These are phyloP conservation scores for Calameuta pallipes DNA, from an alignment of 2,888 invertebrate species.

Conservation along the genomic window DNA sequence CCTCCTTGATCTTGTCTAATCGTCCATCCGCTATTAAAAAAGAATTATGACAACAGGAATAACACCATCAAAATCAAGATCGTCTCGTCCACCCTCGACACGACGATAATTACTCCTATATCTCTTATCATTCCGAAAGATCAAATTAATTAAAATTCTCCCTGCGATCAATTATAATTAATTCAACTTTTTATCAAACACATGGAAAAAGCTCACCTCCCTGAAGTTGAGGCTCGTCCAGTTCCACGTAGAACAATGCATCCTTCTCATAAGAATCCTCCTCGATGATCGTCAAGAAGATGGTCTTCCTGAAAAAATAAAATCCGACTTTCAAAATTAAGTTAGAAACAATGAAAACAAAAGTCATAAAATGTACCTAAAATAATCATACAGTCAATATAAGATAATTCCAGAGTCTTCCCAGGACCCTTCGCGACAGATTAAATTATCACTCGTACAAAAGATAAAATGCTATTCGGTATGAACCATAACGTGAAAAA, in stretches of 20 bases:
- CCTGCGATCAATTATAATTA: neutral
- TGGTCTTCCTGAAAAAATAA: constrained; percentile 82
- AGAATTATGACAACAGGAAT: neutral
- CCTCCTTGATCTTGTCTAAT: neutral
- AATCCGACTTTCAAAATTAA: constrained; percentile 20
- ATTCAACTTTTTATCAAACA: neutral
- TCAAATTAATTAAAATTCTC: neutral
- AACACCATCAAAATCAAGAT: neutral
- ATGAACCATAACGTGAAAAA: neutral
- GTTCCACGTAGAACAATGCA: constrained; percentile 90
- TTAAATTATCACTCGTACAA: neutral
- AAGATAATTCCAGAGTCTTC: neutral
- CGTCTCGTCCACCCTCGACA: neutral
- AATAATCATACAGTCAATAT: neutral
- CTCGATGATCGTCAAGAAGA: constrained; percentile 89
- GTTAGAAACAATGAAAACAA: constrained; percentile 10
- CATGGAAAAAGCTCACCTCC: constrained; percentile 76
- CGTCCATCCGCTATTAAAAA: neutral
- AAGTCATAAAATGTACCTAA: neutral
- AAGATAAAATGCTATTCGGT: neutral
- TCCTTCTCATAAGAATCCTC: constrained; percentile 99
- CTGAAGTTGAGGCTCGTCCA: constrained; percentile 88
- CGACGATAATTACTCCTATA: neutral
- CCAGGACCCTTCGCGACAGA: neutral
- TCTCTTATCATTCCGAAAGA: neutral